phyloP scores from a whole-genome alignment of 2,113 vertebrate genomes.

The Phodopus roborovskii region DNA sequence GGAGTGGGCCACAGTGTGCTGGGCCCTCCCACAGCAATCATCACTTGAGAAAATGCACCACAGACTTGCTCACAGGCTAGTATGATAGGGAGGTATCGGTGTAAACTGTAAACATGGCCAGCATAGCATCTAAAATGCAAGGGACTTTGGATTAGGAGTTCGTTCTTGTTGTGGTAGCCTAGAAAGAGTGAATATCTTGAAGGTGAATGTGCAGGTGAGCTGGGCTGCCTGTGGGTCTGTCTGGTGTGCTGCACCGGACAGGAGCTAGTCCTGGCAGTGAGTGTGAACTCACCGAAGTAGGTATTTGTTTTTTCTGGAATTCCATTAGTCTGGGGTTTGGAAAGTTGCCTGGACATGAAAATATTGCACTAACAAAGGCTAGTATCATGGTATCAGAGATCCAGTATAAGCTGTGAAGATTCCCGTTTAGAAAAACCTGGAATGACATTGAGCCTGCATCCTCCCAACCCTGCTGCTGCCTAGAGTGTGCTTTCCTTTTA shows the following conservation, averaged over 20 bases:
- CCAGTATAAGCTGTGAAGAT: not conserved
- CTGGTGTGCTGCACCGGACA: accelerated
- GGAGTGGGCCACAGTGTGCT: not conserved
- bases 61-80: not conserved
- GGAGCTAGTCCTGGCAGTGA: not conserved
- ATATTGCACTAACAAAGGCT: not conserved
- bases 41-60: not conserved
- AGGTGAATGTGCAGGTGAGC: not conserved
- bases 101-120: not conserved
- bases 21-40: not conserved
- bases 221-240: not conserved
- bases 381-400: not conserved
- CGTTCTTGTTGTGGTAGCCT: not conserved
- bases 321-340: not conserved
- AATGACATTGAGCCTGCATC: too few relatives aligned
- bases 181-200: not conserved
- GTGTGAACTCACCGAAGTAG: not conserved
- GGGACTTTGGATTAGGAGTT: not conserved
- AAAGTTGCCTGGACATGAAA: not conserved
- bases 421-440: not conserved
- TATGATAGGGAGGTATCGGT: not conserved
- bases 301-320: not conserved
- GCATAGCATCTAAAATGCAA: not conserved
- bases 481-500: not conserved
- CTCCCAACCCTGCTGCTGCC: not conserved